phyloP scores from a whole-genome alignment of 2,113 vertebrate genomes.

The Drymodes brunneopygia region DNA sequence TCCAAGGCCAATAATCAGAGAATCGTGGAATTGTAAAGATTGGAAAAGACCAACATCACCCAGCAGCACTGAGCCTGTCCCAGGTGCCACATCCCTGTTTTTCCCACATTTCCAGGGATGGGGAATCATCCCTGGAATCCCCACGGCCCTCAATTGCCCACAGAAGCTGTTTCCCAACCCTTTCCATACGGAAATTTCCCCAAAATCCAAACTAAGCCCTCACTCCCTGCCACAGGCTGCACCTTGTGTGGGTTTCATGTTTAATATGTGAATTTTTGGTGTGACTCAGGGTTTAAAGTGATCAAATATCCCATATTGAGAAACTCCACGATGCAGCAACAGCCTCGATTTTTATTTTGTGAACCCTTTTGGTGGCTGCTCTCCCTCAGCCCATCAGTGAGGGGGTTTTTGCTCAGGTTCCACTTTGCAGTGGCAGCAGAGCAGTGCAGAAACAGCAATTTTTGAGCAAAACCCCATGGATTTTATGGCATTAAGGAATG shows the following conservation, averaged over 20 bases:
- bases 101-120: not conserved
- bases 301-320: not conserved
- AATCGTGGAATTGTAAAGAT: not conserved
- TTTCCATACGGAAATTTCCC: not conserved
- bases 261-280: not conserved
- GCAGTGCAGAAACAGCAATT: not conserved
- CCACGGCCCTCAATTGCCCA: accelerated
- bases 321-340: not conserved
- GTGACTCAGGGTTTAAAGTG: not conserved
- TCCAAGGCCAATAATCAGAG: not conserved
- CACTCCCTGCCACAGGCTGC: not conserved
- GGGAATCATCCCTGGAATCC: no score
- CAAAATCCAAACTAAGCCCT: not conserved
- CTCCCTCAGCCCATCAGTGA: not conserved
- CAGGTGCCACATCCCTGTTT: not conserved
- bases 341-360: not conserved
- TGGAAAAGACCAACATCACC: not conserved
- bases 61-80: not conserved
- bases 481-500: not conserved
- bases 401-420: not conserved
- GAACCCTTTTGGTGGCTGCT: not conserved
- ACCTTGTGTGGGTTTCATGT: accelerated
- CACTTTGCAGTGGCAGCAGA: not conserved
- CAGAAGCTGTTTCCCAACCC: not conserved
- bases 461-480: not conserved